Evolutionary conservation across 2,797 vertebrate species (phyloP).

Genomic region (Xenentodon cancila): DNA sequence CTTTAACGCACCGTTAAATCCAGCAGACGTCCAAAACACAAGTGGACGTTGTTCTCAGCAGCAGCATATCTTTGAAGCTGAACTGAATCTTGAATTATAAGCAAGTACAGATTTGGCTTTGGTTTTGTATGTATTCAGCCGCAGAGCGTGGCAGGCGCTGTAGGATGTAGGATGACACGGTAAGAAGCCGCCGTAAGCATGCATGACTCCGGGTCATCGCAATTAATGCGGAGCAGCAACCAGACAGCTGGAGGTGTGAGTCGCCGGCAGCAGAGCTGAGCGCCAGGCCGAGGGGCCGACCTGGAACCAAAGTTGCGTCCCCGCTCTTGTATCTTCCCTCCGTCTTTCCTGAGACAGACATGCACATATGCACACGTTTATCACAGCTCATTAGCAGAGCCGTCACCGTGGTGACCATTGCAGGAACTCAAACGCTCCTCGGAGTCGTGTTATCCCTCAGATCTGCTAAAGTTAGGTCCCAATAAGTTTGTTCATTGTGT

Average conservation of each 20-base stretch:
- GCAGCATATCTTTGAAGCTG: too few species aligned
- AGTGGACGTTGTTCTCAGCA: too few species aligned
- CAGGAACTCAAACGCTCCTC: constrained; percentile 46
- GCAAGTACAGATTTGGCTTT: too few species aligned
- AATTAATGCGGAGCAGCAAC: constrained; percentile 60
- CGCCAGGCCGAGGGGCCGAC: constrained; percentile 31
- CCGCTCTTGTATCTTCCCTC: constrained; percentile 21
- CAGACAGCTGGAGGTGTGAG: constrained; percentile 36
- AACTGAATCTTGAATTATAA: too few species aligned
- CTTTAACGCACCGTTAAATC: too few species aligned
- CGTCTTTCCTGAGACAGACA: constrained; percentile 21
- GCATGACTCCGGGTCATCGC: constrained; percentile 51
- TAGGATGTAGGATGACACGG: constrained; percentile 25
- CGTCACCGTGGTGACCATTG: constrained; percentile 55
- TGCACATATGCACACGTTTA: constrained; percentile 32
- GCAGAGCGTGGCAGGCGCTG: neutral
- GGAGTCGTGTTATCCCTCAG: constrained; percentile 9
- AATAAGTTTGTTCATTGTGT: neutral
- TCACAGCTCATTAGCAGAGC: constrained; percentile 63
- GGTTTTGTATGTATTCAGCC: neutral
- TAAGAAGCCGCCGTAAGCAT: constrained; percentile 49
- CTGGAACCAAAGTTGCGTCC: constrained; percentile 38
- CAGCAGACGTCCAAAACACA: too few species aligned
- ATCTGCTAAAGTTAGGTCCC: constrained; percentile 19
- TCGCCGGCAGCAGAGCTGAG: constrained; percentile 31